Evolutionary conservation across 1,140 invertebrate species (phyloP), one percentile per base, ranked within the genome.

Genomic region (Heliconius hermathena): DNA sequence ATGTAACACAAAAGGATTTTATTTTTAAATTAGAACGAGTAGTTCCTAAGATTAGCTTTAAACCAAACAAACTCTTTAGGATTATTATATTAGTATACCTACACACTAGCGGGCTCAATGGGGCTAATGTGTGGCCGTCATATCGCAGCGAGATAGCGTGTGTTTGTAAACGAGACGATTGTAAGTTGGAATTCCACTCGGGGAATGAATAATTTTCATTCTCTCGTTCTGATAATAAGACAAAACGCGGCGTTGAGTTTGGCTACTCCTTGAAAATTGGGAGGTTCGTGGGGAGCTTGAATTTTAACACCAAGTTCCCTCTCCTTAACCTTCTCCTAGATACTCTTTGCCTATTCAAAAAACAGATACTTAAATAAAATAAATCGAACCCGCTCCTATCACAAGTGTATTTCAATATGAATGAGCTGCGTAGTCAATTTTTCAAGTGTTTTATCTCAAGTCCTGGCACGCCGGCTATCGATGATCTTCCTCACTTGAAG

Each of bases 381-480:
- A 66, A 26, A 29, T 13, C 5, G 60, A 66, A 66, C 26, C 60
- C 26, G n/a, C 22, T 16, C 26, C 60, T 22, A 16, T 29, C 60
- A 29, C 26, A 26, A 66, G 60, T 16, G 26, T 66, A 66, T 66
- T 66, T 66, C 22, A 66, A 66, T 29, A 66, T 66, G 22, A 66
- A 66, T 29, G 60, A 29, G 60, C 60, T 66, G 26, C 22, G 22
- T 66, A 66, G 60, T 66, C 60, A 16, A 52, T 66, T 66, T 29
- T 66, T 66, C 11, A 66, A 66, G 60, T 66, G 60, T 66, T 66
- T 29, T 66, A 66, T 66, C 60, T 66, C 60, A 66, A 66, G 73
- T 74, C 49, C 54, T 74, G 73, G 29, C 73, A 74, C 73, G 49
- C 49, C 54, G 20, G 38, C 72, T 73, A 73, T 41, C 72, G 36